Conservation (phyloP, 2,797 vertebrate species). For the Crax fasciolata region DNA sequence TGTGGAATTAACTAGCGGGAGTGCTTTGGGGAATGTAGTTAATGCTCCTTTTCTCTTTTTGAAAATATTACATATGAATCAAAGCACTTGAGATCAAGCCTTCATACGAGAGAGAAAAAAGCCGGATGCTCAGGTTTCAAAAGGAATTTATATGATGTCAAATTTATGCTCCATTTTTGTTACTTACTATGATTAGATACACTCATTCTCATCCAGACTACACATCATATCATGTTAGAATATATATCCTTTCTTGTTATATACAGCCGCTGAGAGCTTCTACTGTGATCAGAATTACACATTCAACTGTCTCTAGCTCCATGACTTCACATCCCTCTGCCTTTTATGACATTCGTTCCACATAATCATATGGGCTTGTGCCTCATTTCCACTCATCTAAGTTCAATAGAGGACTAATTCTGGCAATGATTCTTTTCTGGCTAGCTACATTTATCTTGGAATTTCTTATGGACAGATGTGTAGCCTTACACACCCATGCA, state of each 20-base stretch:
- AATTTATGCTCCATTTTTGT: not conserved
- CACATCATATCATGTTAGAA: not conserved
- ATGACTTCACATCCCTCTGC: not conserved
- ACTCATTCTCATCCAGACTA: not conserved
- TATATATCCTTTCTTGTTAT: not conserved
- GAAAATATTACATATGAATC: not conserved
- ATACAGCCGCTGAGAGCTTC: not conserved
- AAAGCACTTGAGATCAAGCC: constrained; percentile 23
- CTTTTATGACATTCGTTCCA: not conserved
- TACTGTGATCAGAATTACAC: not conserved
- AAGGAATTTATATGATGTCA: not conserved
- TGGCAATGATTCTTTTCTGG: not conserved
- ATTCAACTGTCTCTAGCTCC: not conserved
- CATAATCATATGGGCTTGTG: not conserved
- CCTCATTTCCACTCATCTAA: not conserved
- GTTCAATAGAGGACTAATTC: not conserved
- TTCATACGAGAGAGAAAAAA: not conserved
- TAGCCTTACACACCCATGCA: not conserved
- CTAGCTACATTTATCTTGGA: not conserved
- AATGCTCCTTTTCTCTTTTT: not conserved
- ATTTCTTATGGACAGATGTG: not conserved
- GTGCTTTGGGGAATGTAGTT: not conserved
- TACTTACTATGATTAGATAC: not conserved
- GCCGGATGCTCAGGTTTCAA: not conserved
- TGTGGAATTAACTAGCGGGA: not conserved